Conservation (phyloP, 1,140 invertebrate genomes). For the Campodea augens region DNA sequence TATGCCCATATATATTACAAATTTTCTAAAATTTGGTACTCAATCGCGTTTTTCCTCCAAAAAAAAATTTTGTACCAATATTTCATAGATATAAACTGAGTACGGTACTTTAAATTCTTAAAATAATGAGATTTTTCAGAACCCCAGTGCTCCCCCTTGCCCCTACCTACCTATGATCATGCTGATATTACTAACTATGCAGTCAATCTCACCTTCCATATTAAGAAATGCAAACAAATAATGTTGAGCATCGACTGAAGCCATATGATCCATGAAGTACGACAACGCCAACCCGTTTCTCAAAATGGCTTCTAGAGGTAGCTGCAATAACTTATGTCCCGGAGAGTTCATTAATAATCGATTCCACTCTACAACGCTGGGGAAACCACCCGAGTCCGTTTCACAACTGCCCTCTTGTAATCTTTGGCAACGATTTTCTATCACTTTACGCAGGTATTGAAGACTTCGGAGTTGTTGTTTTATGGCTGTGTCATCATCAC, state of each 20-base stretch:
- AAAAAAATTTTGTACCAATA: too few species aligned
- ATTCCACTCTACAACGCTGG: background rate
- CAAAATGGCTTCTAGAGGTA: constrained; percentile 55
- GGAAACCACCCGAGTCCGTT: too few species aligned
- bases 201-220: constrained; percentile 49
- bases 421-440: constrained; percentile 41
- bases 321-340: constrained; percentile 34
- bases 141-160: too few species aligned
- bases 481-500: constrained; percentile 58
- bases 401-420: too few species aligned
- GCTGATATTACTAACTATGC: background rate
- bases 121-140: too few species aligned
- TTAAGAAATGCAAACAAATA: constrained; percentile 70
- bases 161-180: background rate
- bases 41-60: too few species aligned
- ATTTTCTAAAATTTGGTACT: too few species aligned
- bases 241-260: constrained; percentile 43
- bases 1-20: too few species aligned
- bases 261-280: constrained; percentile 67
- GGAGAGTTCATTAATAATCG: background rate
- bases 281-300: constrained; percentile 60
- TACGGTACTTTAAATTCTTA: background rate
- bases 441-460: constrained; percentile 54
- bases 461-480: constrained; percentile 80
- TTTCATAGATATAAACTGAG: background rate